Percentiles rank a stretch among this genome's conserved stretches.
Evolutionary conservation across 2,888 invertebrate genomes (phyloP).

Genomic region (Sesia apiformis): DNA sequence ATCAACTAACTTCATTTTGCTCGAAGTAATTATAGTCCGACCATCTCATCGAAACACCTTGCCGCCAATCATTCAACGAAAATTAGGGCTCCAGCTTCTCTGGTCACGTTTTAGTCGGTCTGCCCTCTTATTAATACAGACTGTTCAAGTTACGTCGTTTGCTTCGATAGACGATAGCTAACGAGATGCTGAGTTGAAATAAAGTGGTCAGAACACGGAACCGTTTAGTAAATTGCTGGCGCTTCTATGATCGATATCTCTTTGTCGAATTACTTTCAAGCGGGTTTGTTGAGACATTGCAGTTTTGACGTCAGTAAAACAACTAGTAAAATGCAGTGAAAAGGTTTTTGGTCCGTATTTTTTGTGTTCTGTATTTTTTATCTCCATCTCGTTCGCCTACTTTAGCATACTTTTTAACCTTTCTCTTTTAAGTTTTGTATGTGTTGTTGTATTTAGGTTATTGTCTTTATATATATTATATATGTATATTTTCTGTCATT

Average conservation of each 20-base stretch:
- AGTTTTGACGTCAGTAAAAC: not conserved
- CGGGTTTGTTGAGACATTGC: not conserved
- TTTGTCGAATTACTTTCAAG: not conserved
- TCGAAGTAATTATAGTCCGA: conserved; percentile 23
- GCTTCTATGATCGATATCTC: conserved; percentile 1
- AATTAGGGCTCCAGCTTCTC: not conserved
- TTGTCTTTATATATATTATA: too few species aligned
- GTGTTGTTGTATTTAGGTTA: too few species aligned
- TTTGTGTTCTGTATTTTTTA: too few species aligned
- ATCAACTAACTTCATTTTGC: conserved; percentile 28
- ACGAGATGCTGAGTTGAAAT: conserved; percentile 19
- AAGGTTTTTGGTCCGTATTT: too few species aligned
- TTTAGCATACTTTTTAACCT: too few species aligned
- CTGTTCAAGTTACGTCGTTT: conserved; percentile 26
- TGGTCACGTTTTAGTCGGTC: conserved; percentile 2
- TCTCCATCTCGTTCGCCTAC: too few species aligned
- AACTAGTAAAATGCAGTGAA: not conserved
- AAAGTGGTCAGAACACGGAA: conserved; percentile 12
- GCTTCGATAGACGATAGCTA: conserved; percentile 12
- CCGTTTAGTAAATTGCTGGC: conserved; percentile 1
- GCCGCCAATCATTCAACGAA: not conserved
- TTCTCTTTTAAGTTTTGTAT: too few species aligned
- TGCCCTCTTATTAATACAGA: conserved; percentile 25
- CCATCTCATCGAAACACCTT: conserved; percentile 10
- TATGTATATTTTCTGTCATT: too few species aligned